phyloP scores from a whole-genome alignment of 1,140 invertebrate species.

The Cryptotermes secundus region DNA sequence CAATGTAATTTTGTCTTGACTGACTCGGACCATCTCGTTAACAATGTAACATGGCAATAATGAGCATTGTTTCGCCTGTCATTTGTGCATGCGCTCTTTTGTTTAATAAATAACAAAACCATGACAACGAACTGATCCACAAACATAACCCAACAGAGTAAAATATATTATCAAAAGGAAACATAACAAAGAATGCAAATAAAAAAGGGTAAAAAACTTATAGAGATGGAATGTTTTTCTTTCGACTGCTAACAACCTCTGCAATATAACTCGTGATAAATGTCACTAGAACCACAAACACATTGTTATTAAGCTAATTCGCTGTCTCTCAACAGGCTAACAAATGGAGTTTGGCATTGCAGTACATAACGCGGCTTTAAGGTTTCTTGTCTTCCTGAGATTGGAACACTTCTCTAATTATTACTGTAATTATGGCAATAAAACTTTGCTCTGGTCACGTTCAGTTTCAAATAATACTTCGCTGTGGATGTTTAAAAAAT shows the following conservation, averaged over 20 bases:
- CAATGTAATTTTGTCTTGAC: constrained; percentile 17
- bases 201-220: neutral
- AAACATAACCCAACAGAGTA: neutral
- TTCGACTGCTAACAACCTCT: constrained; percentile 3
- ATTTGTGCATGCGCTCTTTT: constrained; percentile 14
- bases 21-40: constrained; percentile 13
- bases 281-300: neutral
- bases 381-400: too few species aligned
- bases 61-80: constrained; percentile 17
- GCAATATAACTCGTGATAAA: constrained; percentile 12
- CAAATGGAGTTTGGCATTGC: neutral
- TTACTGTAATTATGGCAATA: too few species aligned
- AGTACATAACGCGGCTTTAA: too few species aligned
- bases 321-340: neutral
- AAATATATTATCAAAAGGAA: constrained; percentile 10
- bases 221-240: neutral
- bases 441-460: too few species aligned
- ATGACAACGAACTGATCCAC: constrained; percentile 7
- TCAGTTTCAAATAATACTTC: too few species aligned
- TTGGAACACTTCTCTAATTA: too few species aligned
- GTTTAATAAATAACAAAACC: constrained; percentile 18
- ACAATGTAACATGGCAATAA: constrained; percentile 19
- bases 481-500: too few species aligned
- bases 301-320: neutral
- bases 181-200: neutral